These are phyloP conservation scores for Mustela lutreola DNA, from an alignment of 2,113 vertebrate genomes.

Conservation along the genomic window DNA sequence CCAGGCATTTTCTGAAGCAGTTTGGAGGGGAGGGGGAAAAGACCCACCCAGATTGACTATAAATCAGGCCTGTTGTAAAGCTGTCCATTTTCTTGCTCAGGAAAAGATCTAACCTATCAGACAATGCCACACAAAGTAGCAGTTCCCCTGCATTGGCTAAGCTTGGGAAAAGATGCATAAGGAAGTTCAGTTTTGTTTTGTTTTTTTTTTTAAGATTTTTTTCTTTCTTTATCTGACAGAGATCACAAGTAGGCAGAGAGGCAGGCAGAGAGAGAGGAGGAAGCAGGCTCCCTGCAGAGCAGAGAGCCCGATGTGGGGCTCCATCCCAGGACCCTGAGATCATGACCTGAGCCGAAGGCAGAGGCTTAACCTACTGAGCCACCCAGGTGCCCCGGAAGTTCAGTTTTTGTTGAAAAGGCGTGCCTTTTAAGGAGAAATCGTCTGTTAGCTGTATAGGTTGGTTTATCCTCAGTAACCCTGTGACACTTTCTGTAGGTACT, in stretches of 20 bases:
- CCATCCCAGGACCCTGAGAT: too few relatives aligned
- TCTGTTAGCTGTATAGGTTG: neutral
- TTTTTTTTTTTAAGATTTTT: too few relatives aligned
- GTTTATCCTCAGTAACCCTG: neutral
- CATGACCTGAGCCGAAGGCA: too few relatives aligned
- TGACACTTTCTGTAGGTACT: neutral
- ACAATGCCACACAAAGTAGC: constrained; percentile 64
- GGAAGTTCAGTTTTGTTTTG: constrained; percentile 35
- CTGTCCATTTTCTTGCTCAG: constrained; percentile 58
- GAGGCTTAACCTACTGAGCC: too few relatives aligned
- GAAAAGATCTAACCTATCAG: constrained; percentile 64
- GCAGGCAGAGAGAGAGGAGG: too few relatives aligned
- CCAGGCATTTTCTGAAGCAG: constrained; percentile 58
- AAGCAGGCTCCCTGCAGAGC: too few relatives aligned
- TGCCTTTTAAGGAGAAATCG: constrained; percentile 8
- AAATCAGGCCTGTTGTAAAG: constrained; percentile 65
- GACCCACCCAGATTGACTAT: neutral
- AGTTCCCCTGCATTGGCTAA: constrained; percentile 34
- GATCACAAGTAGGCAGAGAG: too few relatives aligned
- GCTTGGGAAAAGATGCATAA: constrained; percentile 56
- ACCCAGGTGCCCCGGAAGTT: neutral
- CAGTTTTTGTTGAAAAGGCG: constrained; percentile 1
- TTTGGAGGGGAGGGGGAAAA: constrained; percentile 36
- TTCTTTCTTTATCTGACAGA: too few relatives aligned
- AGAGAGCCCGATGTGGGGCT: too few relatives aligned